Conservation (phyloP, 2,888 invertebrate genomes). For the Calephelis perditalis region DNA sequence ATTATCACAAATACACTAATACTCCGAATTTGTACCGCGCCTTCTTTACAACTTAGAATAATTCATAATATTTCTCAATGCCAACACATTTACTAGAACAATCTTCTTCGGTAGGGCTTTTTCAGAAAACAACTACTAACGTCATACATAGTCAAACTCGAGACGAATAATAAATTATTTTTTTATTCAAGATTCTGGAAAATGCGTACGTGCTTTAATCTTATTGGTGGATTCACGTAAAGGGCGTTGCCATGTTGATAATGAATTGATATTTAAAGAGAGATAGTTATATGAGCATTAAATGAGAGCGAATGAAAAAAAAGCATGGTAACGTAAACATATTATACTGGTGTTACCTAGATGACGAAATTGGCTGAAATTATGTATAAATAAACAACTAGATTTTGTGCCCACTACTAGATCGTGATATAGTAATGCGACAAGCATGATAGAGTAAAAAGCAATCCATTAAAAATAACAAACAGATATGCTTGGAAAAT, state of each 20-base stretch:
- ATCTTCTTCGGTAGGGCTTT: constrained; percentile 49
- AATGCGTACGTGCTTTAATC: constrained; percentile 54
- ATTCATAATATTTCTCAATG: constrained; percentile 43
- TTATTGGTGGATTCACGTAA: constrained; percentile 47
- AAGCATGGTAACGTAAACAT: not conserved
- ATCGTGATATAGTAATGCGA: too few relatives aligned
- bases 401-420: too few relatives aligned
- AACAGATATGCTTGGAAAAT: too few relatives aligned
- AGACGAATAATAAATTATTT: constrained; percentile 45
- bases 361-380: not conserved
- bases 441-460: too few relatives aligned
- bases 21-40: constrained; percentile 31
- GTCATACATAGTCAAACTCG: constrained; percentile 62
- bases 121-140: constrained; percentile 48
- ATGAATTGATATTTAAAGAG: constrained; percentile 30
- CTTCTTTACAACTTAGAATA: constrained; percentile 34
- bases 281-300: constrained; percentile 31
- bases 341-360: not conserved
- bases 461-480: too few relatives aligned
- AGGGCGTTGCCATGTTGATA: constrained; percentile 35
- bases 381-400: too few relatives aligned
- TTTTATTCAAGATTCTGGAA: constrained; percentile 38
- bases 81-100: constrained; percentile 43
- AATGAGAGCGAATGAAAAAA: constrained; percentile 1
- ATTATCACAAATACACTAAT: constrained; percentile 32